phyloP scores from a whole-genome alignment of 2,797 vertebrate species.

The Margarornis squamiger region DNA sequence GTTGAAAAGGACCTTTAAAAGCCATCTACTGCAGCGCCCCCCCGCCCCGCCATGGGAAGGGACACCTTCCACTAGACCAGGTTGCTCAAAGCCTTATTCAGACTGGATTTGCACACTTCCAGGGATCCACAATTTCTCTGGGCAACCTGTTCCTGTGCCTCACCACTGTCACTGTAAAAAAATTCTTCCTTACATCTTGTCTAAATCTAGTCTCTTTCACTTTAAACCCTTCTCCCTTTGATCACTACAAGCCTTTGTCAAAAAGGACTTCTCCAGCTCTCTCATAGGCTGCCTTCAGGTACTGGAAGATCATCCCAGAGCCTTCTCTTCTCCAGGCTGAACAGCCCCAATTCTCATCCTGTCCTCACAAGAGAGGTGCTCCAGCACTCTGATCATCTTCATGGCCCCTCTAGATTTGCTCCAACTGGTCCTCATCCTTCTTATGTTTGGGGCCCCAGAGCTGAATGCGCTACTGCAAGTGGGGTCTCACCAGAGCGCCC shows the following conservation, averaged over 20 bases:
- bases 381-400: not conserved
- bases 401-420: not conserved
- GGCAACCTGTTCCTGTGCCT: not conserved
- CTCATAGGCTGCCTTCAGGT: rapidly evolving
- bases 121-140: not conserved
- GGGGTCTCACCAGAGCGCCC: not conserved
- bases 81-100: not conserved
- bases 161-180: no score
- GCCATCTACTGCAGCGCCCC: not conserved
- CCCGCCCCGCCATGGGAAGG: not conserved
- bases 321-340: not conserved
- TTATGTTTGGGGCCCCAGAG: not conserved
- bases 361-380: not conserved
- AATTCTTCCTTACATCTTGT: not conserved
- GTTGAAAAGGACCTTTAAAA: not conserved
- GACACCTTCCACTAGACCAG: not conserved
- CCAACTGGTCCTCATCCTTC: not conserved
- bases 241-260: not conserved
- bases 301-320: not conserved
- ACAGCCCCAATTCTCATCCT: not conserved
- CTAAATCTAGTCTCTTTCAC: not conserved
- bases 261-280: not conserved
- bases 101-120: not conserved
- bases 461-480: not conserved
- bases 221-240: not conserved